Percentiles rank a stretch among this genome's conserved stretches.
Conservation (phyloP, 2,113 vertebrate species). For the Macrotus californicus region DNA sequence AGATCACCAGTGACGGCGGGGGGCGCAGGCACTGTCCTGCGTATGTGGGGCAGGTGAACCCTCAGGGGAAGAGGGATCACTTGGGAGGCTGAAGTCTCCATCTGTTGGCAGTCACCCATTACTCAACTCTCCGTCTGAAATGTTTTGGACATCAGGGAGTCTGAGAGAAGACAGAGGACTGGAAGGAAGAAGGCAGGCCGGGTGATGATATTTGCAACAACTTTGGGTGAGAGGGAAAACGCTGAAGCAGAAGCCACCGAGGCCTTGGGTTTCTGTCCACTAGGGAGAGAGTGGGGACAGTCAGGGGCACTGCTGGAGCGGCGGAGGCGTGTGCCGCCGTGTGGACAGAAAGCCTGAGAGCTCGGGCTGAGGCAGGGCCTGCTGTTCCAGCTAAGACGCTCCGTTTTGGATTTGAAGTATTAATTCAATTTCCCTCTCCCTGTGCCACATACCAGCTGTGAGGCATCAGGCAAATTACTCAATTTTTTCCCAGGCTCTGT, state of each 20-base stretch:
- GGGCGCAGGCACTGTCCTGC: background rate
- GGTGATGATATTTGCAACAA: background rate
- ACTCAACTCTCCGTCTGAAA: background rate
- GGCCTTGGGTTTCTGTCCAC: background rate
- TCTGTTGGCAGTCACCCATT: background rate
- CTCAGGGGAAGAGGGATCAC: background rate
- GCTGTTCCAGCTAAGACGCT: background rate
- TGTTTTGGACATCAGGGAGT: background rate
- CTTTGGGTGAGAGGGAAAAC: background rate
- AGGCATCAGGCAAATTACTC: background rate
- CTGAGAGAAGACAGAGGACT: background rate
- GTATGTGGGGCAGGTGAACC: no score
- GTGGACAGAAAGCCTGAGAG: accelerated
- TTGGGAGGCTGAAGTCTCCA: background rate
- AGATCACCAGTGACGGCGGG: background rate
- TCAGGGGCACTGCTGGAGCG: accelerated
- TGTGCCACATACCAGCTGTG: background rate
- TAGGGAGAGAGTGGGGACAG: background rate
- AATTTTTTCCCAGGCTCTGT: background rate
- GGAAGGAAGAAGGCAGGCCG: background rate
- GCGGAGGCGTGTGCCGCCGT: accelerated
- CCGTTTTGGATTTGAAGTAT: background rate
- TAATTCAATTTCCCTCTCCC: background rate
- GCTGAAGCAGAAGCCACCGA: accelerated
- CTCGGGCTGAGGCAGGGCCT: no score